Base-by-base conservation (phyloP, 2,113 vertebrate species). In the Aptenodytes patagonicus region DNA sequence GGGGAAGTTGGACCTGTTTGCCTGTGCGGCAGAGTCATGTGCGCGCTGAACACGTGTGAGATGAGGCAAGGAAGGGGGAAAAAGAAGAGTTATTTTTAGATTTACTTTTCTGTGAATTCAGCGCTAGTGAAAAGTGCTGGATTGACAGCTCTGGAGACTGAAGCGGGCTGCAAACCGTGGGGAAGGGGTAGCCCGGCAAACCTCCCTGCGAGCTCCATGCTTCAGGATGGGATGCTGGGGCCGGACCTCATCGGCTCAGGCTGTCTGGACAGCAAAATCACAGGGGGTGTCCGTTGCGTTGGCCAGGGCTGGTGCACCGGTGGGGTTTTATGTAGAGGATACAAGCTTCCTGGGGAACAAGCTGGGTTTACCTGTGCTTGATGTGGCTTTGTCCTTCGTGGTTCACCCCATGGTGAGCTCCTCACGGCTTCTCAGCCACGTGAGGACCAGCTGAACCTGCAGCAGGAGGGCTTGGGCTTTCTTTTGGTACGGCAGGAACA, bases 21-120 rank as follows among this genome's bases (percentile, higher is more conserved):
- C 69, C 72, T 92, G 77, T 95, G 94, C 34, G 0, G 83, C 95
- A 86, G 60, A 81, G 65, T 93, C 94, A 89, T 65, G 86, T 81
- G 89, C 11, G 0, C 5, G 5, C 10, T 1, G 18, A 49, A 47
- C 64, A 87, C 57, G 81, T 95, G 92, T 79, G 95, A 79, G 87
- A 92, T 87, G 93, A 96, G 93, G 94, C 80, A 40, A 44, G 69
- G 75, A 80, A 76, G 28, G n/a, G 90, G 87, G 60, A 9, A 83
- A 88, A 92, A 84, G 40, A 79, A 44, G 72, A 42, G 83, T 81
- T 96, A 92, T 95, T 92, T 93, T 97, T 95, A 84, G 94, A 10
- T 87, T 95, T 86, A 94, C 92, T 96, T 97, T 95, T 96, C 94
- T 94, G 92, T 96, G 96, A 89, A 89, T 94, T 95, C 95, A 94